Percentiles rank a stretch among this genome's conserved stretches.
These are phyloP conservation scores for Myrmecobius fasciatus DNA, from an alignment of 2,113 vertebrate genomes.

Conservation along the genomic window DNA sequence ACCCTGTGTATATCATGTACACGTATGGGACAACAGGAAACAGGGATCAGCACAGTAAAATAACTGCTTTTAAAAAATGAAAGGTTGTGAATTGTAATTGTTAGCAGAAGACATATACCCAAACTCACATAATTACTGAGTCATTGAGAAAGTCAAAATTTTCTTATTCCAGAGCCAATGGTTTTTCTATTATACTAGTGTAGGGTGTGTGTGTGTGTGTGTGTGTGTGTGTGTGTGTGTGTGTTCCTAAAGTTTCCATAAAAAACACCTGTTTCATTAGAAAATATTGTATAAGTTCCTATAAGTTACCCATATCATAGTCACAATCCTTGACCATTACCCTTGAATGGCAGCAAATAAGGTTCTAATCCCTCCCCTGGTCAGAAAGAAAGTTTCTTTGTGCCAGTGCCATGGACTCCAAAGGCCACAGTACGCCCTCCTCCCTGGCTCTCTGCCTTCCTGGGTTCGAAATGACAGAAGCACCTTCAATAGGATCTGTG, in stretches of 20 bases:
- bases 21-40: not conserved
- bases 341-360: not conserved
- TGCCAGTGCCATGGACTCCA: not conserved
- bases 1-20: not conserved
- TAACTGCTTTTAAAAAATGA: not conserved
- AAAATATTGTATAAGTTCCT: not conserved
- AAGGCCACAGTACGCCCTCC: not conserved
- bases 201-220: not conserved
- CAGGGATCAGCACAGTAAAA: not conserved
- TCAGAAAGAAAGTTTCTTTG: not conserved
- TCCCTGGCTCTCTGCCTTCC: not conserved
- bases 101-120: not conserved
- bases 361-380: not conserved
- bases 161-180: not conserved
- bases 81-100: not conserved
- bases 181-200: not conserved
- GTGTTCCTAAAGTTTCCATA: not conserved
- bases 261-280: not conserved
- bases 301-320: not conserved
- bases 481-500: not conserved
- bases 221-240: not conserved
- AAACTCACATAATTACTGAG: not conserved
- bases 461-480: not conserved
- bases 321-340: not conserved
- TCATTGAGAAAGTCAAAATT: not conserved